Evolutionary conservation across 2,797 vertebrate genomes (phyloP).

Genomic region (Zenarchopterus dispar): DNA sequence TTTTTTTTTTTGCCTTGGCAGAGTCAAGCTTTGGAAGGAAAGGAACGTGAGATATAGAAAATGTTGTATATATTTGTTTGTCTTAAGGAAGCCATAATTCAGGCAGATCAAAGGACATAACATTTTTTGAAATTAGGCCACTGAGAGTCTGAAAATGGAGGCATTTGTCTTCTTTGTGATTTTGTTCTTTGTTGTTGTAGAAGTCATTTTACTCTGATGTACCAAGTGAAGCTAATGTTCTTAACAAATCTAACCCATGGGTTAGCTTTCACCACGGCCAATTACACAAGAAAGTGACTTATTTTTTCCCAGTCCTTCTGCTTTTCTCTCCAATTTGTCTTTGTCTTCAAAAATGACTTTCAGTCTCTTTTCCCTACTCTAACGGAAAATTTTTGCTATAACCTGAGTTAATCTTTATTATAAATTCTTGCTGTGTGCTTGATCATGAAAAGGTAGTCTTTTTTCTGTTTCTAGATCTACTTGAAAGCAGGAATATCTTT

Average conservation of each 20-base stretch:
- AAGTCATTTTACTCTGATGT: conserved; percentile 80
- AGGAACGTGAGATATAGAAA: conserved; percentile 20
- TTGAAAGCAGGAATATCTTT: too few relatives aligned
- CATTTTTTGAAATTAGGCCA: conserved; percentile 3
- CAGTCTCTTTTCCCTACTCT: neutral
- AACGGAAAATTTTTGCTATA: too few relatives aligned
- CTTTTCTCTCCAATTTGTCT: neutral
- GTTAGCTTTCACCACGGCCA: conserved; percentile 7
- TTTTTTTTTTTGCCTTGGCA: conserved; percentile 18
- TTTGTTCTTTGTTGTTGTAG: conserved; percentile 63
- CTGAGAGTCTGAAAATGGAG: neutral
- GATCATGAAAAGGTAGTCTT: too few relatives aligned
- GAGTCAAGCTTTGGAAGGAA: conserved; percentile 19
- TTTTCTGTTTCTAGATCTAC: too few relatives aligned
- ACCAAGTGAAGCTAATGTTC: conserved; percentile 22
- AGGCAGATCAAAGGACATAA: conserved; percentile 6
- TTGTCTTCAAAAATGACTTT: neutral
- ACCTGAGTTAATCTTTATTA: too few relatives aligned
- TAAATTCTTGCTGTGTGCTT: too few relatives aligned
- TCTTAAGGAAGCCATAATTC: conserved; percentile 8
- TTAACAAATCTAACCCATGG: conserved; percentile 16
- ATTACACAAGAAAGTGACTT: neutral
- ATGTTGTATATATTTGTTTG: conserved; percentile 12
- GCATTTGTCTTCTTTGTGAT: conserved; percentile 29
- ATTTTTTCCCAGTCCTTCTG: neutral